Percentiles rank a stretch among this genome's conserved stretches.
Conservation (phyloP, 2,113 vertebrate species). For the Mus spicilegus region DNA sequence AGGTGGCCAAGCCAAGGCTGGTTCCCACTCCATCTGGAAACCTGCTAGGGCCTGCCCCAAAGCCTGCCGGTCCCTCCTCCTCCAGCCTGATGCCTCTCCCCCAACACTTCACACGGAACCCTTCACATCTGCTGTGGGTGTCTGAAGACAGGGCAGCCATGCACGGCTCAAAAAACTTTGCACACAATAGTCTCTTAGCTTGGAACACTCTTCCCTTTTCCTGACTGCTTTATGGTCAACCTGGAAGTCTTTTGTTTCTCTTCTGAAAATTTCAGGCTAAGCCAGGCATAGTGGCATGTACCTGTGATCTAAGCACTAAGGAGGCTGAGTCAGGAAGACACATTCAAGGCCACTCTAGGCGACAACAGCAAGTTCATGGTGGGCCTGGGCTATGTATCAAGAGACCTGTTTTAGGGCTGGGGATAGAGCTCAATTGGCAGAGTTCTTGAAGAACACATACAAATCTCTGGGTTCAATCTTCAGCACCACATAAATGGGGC, state of each 20-base stretch:
- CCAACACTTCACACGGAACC: neutral
- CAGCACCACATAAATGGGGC: neutral
- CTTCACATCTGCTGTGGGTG: neutral
- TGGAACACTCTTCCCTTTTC: neutral
- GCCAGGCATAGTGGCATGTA: too few relatives aligned
- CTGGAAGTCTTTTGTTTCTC: neutral
- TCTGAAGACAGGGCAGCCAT: neutral
- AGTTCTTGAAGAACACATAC: neutral
- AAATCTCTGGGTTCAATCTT: neutral
- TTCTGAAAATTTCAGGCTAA: neutral
- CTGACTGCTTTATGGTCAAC: neutral
- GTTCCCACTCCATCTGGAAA: conserved; percentile 47
- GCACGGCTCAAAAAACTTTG: conserved; percentile 46
- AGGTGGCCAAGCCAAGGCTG: conserved; percentile 43
- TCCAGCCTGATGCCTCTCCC: neutral
- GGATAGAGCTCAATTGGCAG: neutral
- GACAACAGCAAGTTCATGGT: neutral
- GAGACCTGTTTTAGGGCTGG: too few relatives aligned
- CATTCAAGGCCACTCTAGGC: neutral
- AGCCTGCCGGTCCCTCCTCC: neutral
- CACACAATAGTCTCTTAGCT: neutral
- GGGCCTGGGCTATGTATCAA: neutral
- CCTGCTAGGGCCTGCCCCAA: conserved; percentile 37
- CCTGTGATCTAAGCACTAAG: neutral
- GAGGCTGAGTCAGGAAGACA: neutral